Percentiles rank a stretch among this genome's conserved stretches.
phyloP scores from a whole-genome alignment of 2,888 invertebrate genomes.

The Sclerodermus sp. region DNA sequence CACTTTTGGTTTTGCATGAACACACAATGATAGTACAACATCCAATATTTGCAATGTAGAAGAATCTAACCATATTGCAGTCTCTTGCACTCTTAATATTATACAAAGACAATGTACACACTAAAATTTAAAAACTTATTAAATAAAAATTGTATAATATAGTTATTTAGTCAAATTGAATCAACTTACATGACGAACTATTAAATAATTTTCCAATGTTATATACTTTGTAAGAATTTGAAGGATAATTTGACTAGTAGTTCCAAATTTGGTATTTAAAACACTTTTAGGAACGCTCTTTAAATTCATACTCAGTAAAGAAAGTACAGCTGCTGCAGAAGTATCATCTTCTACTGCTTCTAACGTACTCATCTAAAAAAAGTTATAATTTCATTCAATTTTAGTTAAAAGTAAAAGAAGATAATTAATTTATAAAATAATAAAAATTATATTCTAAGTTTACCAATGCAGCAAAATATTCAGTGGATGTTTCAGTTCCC shows the following conservation, averaged over 20 bases:
- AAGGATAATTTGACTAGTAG: slow-evolving; percentile 69
- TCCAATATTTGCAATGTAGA: slow-evolving; percentile 75
- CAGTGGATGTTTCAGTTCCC: slow-evolving; percentile 84
- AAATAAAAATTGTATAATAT: slow-evolving; percentile 9
- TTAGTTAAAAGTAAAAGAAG: no score
- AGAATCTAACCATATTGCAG: slow-evolving; percentile 72
- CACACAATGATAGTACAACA: slow-evolving; percentile 74
- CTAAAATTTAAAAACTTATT: slow-evolving; percentile 35
- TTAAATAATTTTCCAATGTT: slow-evolving; percentile 68
- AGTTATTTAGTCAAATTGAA: background rate
- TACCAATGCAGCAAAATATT: slow-evolving; percentile 90
- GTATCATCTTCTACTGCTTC: slow-evolving; percentile 72
- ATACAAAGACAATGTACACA: slow-evolving; percentile 73
- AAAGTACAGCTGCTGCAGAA: slow-evolving; percentile 76
- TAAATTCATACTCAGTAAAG: slow-evolving; percentile 83
- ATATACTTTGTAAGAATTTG: slow-evolving; percentile 72
- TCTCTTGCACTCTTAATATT: slow-evolving; percentile 77
- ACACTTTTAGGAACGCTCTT: slow-evolving; percentile 81
- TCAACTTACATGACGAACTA: slow-evolving; percentile 62
- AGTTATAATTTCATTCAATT: slow-evolving; percentile 8
- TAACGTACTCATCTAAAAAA: slow-evolving; percentile 72
- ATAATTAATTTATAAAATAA: slow-evolving; percentile 7
- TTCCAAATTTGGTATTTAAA: slow-evolving; percentile 74
- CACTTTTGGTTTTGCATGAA: slow-evolving; percentile 86
- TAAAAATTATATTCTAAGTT: slow-evolving; percentile 26